These are phyloP conservation scores for Myocastor coypus DNA, from an alignment of 2,113 vertebrate genomes.

Conservation along the genomic window DNA sequence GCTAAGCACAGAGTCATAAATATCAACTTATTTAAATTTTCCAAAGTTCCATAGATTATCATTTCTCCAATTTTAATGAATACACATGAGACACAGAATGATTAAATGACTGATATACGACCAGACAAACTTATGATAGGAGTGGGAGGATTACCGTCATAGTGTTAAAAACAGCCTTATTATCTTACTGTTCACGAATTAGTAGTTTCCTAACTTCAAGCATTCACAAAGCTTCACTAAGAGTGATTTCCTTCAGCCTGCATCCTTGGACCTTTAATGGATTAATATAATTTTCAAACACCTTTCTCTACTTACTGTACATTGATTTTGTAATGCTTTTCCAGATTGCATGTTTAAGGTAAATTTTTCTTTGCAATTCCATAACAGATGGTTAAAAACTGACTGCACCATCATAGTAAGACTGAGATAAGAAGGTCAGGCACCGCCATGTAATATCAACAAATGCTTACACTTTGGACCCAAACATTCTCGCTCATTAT, in stretches of 20 bases:
- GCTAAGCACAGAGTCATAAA: neutral
- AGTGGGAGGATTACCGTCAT: neutral
- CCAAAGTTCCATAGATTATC: neutral
- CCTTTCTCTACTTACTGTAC: neutral
- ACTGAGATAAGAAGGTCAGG: neutral
- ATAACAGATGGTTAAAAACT: neutral
- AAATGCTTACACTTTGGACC: too few relatives aligned
- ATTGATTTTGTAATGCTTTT: constrained; percentile 15
- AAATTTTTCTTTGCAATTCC: constrained; percentile 4
- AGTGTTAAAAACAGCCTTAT: neutral
- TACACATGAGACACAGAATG: neutral
- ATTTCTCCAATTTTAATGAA: neutral
- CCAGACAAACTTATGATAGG: neutral
- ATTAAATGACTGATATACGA: neutral
- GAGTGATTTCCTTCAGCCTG: neutral
- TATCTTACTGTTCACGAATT: neutral
- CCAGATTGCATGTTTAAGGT: neutral
- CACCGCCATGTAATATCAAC: too few relatives aligned
- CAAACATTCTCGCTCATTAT: neutral
- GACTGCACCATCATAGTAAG: neutral
- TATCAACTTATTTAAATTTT: neutral
- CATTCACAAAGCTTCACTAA: neutral
- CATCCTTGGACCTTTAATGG: neutral
- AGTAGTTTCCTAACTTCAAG: neutral
- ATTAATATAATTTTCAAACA: constrained; percentile 22